A percentile compares a stretch with the other conserved stretches of the same genome.
These are phyloP conservation scores for Littorina saxatilis DNA, from an alignment of 1,140 invertebrate genomes.

Conservation along the genomic window DNA sequence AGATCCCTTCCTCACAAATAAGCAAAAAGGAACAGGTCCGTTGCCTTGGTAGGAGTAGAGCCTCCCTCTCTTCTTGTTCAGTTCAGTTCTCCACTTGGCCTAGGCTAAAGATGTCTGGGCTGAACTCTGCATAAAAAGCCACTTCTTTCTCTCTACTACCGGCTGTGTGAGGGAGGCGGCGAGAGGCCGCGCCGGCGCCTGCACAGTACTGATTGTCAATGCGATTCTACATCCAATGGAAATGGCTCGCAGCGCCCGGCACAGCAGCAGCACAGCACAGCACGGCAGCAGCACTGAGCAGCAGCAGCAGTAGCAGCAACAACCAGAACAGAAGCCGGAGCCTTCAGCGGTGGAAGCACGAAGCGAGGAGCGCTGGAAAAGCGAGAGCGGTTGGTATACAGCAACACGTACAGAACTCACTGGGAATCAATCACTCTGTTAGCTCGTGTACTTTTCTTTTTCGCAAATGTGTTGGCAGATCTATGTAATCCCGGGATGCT, in stretches of 20 bases:
- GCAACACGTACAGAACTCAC: too few relatives aligned
- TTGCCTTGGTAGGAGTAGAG: too few relatives aligned
- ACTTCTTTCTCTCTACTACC: constrained; percentile 35
- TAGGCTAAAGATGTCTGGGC: constrained; percentile 37
- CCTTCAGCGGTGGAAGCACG: too few relatives aligned
- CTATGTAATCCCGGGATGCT: neutral
- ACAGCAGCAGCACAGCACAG: constrained; percentile 26
- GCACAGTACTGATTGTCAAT: constrained; percentile 46
- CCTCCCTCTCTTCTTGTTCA: constrained; percentile 28
- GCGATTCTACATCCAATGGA: constrained; percentile 40
- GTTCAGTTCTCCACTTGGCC: too few relatives aligned
- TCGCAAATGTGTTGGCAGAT: neutral
- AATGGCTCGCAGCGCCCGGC: constrained; percentile 12
- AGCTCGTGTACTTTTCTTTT: neutral
- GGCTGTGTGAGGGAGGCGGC: constrained; percentile 41
- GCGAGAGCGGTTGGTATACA: too few relatives aligned
- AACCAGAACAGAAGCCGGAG: constrained; percentile 8
- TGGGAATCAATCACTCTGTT: too few relatives aligned
- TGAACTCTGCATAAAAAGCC: constrained; percentile 51
- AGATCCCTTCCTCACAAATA: constrained; percentile 30
- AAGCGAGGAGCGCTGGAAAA: too few relatives aligned
- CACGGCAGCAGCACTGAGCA: constrained; percentile 27
- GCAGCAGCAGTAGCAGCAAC: constrained; percentile 20
- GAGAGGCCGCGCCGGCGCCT: constrained; percentile 46
- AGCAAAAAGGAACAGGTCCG: constrained; percentile 14